phyloP scores from a whole-genome alignment of 2,797 vertebrate species.

The Pangasius djambal region DNA sequence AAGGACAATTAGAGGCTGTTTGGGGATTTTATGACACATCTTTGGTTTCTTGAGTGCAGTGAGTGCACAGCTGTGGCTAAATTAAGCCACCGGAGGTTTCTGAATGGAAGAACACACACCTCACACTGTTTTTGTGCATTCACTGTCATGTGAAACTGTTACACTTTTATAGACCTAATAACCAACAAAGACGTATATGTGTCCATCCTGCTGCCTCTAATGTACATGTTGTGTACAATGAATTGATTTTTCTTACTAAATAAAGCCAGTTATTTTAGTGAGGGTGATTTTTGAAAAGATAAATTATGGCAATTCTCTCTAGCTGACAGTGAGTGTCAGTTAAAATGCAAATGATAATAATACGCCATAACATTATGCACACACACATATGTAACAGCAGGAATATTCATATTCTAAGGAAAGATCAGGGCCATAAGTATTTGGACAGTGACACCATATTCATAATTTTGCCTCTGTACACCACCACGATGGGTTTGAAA shows the following conservation, averaged over 20 bases:
- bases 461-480: no score
- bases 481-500: no score
- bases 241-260: neutral
- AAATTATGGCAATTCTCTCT: neutral
- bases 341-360: neutral
- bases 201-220: no score
- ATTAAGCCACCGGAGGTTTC: conserved; percentile 28
- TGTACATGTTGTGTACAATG: neutral
- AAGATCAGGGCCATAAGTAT: neutral
- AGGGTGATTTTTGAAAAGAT: neutral
- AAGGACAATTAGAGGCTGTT: conserved; percentile 75
- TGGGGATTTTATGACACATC: conserved; percentile 66
- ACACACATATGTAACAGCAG: neutral
- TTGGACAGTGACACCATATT: no score
- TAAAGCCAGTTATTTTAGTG: neutral
- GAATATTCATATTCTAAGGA: neutral
- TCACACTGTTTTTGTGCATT: neutral
- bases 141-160: neutral
- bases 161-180: neutral
- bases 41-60: conserved; percentile 53
- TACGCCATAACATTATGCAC: neutral
- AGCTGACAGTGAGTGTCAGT: neutral
- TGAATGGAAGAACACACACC: neutral
- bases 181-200: neutral
- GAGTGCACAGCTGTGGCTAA: conserved; percentile 15